Conservation (phyloP, 2,888 invertebrate species). For the Hirtodrosophila histrioides region DNA sequence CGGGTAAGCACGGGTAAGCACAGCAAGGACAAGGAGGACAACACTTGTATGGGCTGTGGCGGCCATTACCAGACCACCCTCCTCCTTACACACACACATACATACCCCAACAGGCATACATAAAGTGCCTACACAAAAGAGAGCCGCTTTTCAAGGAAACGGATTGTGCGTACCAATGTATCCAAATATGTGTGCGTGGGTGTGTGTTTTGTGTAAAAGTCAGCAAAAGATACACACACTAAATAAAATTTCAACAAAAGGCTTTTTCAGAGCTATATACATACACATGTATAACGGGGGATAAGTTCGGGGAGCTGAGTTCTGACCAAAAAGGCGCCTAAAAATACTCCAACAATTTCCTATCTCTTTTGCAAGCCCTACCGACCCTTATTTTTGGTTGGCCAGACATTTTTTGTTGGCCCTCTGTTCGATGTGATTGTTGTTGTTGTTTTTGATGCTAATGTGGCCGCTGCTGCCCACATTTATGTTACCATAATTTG, state of each 20-base stretch:
- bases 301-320: slow-evolving; percentile 28
- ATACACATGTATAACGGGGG: slow-evolving; percentile 8
- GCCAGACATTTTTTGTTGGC: slow-evolving; percentile 60
- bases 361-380: slow-evolving; percentile 64
- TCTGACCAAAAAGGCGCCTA: slow-evolving; percentile 68
- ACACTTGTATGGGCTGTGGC: slow-evolving; percentile 52
- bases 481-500: slow-evolving; percentile 79
- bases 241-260: slow-evolving; percentile 77
- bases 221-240: slow-evolving; percentile 73
- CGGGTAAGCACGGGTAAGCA: slow-evolving; percentile 44
- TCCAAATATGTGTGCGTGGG: slow-evolving; percentile 35
- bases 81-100: slow-evolving; percentile 15
- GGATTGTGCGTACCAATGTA: slow-evolving; percentile 74
- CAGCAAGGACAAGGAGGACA: slow-evolving; percentile 72
- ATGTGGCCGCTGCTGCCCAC: slow-evolving; percentile 63
- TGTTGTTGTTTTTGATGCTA: slow-evolving; percentile 46
- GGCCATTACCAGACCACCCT: slow-evolving; percentile 38
- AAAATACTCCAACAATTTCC: slow-evolving; percentile 73
- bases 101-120: slow-evolving; percentile 25
- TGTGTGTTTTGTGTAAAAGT: slow-evolving; percentile 56
- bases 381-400: slow-evolving; percentile 78
- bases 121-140: slow-evolving; percentile 74
- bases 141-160: slow-evolving; percentile 67
- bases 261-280: slow-evolving; percentile 40
- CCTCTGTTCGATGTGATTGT: slow-evolving; percentile 49